Percentiles rank a stretch among this genome's conserved stretches.
These are phyloP conservation scores for Budorcas taxicolor DNA, from an alignment of 2,113 vertebrate species.

Conservation along the genomic window DNA sequence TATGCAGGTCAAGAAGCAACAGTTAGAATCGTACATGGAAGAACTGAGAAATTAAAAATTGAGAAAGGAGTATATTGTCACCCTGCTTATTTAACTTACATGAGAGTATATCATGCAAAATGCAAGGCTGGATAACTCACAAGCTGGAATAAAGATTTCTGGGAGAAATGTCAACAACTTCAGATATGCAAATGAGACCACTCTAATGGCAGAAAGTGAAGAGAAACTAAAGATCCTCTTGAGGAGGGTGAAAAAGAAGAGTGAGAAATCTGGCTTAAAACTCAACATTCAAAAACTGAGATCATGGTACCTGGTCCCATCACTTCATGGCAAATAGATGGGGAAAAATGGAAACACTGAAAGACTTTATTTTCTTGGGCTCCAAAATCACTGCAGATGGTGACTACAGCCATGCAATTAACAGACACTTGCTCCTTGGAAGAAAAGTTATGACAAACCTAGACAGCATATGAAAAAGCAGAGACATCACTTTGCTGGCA, in stretches of 20 bases:
- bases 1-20: background rate
- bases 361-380: background rate
- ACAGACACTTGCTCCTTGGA: background rate
- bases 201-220: background rate
- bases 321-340: background rate
- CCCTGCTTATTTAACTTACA: background rate
- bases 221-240: background rate
- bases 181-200: background rate
- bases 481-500: background rate
- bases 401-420: background rate
- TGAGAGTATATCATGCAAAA: background rate
- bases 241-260: background rate
- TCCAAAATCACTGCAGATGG: background rate
- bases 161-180: background rate
- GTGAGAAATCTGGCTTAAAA: background rate
- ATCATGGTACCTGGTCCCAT: background rate
- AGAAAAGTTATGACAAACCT: background rate
- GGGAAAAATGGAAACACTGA: background rate
- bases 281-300: background rate
- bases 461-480: background rate
- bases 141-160: background rate
- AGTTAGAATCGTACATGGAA: background rate
- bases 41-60: background rate
- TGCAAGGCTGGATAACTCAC: background rate
- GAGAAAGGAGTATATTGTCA: background rate